Base-by-base conservation (phyloP, 2,888 invertebrate species). In the Cantharis rustica region DNA sequence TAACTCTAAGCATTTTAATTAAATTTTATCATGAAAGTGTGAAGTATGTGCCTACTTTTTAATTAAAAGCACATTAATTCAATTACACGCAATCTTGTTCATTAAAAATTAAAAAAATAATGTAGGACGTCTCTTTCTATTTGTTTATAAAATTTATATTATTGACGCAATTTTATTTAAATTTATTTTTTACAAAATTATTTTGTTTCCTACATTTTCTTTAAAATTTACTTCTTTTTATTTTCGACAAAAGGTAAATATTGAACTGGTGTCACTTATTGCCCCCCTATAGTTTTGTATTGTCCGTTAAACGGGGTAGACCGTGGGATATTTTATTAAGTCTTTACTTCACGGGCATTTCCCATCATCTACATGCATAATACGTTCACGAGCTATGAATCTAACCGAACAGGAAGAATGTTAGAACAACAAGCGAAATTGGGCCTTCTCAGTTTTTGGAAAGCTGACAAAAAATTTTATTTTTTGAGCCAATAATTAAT, bases 231-330 rank as follows among this genome's bases (percentile, higher is more conserved):
- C 17, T 47, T n/a, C 68, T 71, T 75, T 69, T 68, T 47, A 13
- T 26, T 68, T 61, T 68, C 16, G 61, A 64, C 74, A 72, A 75
- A 69, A 71, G 72, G 75, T 68, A 75, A 72, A 77, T 77, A 77
- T 77, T 75, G 77, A 77, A 75, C 77, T 75, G 77, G 77, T 77
- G 77, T 77, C 72, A 73, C 72, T 75, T 75, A 78, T 78, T 75
- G 72, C 76, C 74, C 78, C 75, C 78, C 74, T 76, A 73, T 69
- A 61, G 68, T 68, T 69, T 20, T 16, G 76, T 72, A 83, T 81
- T 84, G 84, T 84, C 85, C 85, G 86, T 86, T 86, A 84, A 78
- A 84, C 83, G 83, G 83, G 82, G 84, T 83, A 84, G 84, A 85
- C 85, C 86, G 85, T 85, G 85, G 85, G 86, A 85, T 85, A 82